Base-by-base conservation (phyloP, 2,797 vertebrate genomes). In the Falco peregrinus region DNA sequence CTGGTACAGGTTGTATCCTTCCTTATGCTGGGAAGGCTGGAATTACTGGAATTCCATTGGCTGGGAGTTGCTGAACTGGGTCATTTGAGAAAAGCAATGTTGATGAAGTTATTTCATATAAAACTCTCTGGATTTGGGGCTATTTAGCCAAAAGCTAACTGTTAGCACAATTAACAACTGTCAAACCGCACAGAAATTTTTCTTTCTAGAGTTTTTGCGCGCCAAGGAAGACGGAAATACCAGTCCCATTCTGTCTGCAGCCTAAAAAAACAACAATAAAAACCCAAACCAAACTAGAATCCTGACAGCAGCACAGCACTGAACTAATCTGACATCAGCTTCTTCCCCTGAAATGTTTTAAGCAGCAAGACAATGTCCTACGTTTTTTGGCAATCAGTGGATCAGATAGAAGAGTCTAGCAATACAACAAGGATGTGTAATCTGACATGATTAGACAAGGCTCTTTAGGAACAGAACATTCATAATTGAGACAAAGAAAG, bases 361-460 rank as follows among this genome's bases (percentile, higher is more conserved):
- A 98, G 96, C 97, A 65, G 94, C 90, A 91, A 97, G 96, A 96
- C 98, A 97, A 96, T 96, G 97, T 96, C 95, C 96, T 89, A 16
- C 19, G 82, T 92, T 97, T 97, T 98, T 97, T 98, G 98, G 98
- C 98, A 98, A 97, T 97, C 95, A 31, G 93, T 48, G 60, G 97
- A 98, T 98, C 98, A 98, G 97, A 98, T 97, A 98, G 98, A 98
- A 97, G 98, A 97, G 97, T 97, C 97, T 94, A 93, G 96, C 98
- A 98, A 98, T 98, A 98, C 98, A 98, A 98, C 97, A 97, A 98
- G 98, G 98, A 98, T 98, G 98, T 99, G 98, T 99, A 98, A 98
- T 98, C 98, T 98, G 98, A 99, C 98, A 98, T 99, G 98, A 99
- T 99, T 99, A 99, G 98, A 99, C 98, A 99, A 99, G 99, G 98